phyloP scores from a whole-genome alignment of 2,888 invertebrate genomes.

The Hydroisotoma schaefferi region DNA sequence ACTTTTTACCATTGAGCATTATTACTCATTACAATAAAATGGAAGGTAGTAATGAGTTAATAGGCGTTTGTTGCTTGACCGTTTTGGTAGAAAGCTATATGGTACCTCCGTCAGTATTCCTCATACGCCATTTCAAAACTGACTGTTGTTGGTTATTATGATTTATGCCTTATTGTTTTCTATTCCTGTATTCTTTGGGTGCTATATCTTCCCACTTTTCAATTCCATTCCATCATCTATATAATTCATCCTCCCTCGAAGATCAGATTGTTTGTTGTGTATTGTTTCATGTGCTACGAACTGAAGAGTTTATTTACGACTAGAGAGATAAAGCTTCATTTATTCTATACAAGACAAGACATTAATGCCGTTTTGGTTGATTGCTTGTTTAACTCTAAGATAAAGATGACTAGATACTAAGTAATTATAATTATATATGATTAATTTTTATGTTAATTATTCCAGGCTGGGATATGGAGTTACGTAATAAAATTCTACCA shows the following conservation, averaged over 20 bases:
- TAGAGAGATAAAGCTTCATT: background rate
- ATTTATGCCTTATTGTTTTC: slow-evolving; percentile 27
- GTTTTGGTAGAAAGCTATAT: no score
- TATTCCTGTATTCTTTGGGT: background rate
- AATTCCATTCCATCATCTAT: no score
- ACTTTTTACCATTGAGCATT: no score
- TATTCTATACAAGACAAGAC: no score
- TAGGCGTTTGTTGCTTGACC: no score
- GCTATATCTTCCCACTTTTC: no score
- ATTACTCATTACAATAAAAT: no score
- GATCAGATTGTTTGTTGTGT: no score
- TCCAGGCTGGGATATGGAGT: slow-evolving; percentile 47
- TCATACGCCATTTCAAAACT: no score
- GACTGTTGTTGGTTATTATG: slow-evolving; percentile 18
- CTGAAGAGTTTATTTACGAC: background rate
- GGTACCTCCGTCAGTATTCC: background rate
- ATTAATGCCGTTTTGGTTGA: slow-evolving; percentile 2
- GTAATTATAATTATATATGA: background rate
- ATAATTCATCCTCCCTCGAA: no score
- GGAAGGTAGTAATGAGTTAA: no score
- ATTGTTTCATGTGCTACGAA: background rate
- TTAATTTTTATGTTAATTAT: slow-evolving; percentile 2
- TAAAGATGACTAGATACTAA: background rate
- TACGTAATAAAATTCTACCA: slow-evolving; percentile 48
- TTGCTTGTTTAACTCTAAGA: slow-evolving; percentile 5